Evolutionary conservation across 2,888 invertebrate genomes (phyloP).

Genomic region (Myopa tessellatipennis): DNA sequence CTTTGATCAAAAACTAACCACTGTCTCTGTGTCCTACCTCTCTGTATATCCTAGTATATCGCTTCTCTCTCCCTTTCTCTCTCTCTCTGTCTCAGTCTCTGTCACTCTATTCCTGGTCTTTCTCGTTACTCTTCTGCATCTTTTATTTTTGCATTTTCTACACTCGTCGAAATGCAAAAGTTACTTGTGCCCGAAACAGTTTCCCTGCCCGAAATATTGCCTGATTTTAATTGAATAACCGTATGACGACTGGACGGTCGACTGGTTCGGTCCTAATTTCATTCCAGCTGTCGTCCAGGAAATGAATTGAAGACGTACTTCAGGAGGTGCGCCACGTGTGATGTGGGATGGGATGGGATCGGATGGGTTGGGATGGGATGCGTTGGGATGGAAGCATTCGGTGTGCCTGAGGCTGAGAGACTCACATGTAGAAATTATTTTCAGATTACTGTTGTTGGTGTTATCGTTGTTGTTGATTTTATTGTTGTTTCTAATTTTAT

Average conservation of each 20-base stretch:
- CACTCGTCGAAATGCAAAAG: not conserved
- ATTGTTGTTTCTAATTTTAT: not conserved
- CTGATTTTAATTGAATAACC: slow-evolving; percentile 35
- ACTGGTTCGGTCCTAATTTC: slow-evolving; percentile 2
- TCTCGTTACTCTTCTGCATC: too few species aligned
- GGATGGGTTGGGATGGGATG: not conserved
- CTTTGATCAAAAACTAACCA: too few species aligned
- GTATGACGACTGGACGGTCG: not conserved
- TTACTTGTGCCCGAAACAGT: slow-evolving; percentile 24
- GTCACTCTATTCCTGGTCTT: not conserved
- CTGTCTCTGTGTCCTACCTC: too few species aligned
- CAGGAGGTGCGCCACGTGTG: too few species aligned
- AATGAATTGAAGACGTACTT: slow-evolving; percentile 12
- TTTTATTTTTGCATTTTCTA: not conserved
- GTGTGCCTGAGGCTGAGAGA: not conserved
- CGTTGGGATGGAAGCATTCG: not conserved
- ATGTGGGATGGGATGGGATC: not conserved
- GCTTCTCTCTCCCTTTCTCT: too few species aligned
- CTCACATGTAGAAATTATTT: not conserved
- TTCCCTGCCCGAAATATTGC: slow-evolving; percentile 29
- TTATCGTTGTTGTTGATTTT: not conserved
- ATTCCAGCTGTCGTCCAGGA: slow-evolving; percentile 1
- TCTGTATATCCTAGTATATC: too few species aligned
- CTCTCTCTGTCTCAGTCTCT: not conserved
- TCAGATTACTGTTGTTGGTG: not conserved